Evolutionary conservation across 2,113 vertebrate species (phyloP).

Genomic region (Leuciscus idus): DNA sequence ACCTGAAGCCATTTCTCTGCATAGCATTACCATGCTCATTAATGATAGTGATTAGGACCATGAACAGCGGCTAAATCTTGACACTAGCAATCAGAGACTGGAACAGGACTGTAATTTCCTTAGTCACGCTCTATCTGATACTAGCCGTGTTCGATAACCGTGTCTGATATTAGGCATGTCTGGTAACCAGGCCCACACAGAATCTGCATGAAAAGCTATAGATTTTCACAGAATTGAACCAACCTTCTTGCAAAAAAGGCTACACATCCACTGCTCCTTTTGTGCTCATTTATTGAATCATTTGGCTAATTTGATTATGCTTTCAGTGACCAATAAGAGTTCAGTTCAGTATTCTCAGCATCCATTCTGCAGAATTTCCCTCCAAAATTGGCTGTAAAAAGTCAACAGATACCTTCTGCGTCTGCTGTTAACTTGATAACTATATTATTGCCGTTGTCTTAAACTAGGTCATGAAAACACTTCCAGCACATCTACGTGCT

Average conservation of each 20-base stretch:
- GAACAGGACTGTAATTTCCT: slow-evolving; percentile 26
- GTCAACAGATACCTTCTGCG: background rate
- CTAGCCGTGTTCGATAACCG: slow-evolving; percentile 54
- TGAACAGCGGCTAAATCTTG: slow-evolving; percentile 35
- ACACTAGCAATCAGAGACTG: slow-evolving; percentile 30
- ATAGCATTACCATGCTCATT: slow-evolving; percentile 69
- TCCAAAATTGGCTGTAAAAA: background rate
- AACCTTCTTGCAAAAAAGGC: background rate
- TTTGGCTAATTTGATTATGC: background rate
- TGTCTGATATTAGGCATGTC: slow-evolving; percentile 53
- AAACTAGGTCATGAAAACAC: slow-evolving; percentile 58
- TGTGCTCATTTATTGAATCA: background rate
- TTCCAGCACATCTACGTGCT: slow-evolving; percentile 54
- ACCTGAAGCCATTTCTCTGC: slow-evolving; percentile 63
- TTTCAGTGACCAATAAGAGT: background rate
- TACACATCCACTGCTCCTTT: background rate
- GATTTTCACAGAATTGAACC: background rate
- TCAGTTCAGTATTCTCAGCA: background rate
- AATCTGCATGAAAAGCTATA: background rate
- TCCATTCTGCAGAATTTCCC: background rate
- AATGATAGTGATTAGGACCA: slow-evolving; percentile 63
- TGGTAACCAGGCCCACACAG: slow-evolving; percentile 1
- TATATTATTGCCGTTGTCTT: slow-evolving; percentile 34
- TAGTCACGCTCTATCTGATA: slow-evolving; percentile 27
- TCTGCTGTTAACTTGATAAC: background rate